phyloP scores from a whole-genome alignment of 2,888 invertebrate species.

The Drosophila monieri region DNA sequence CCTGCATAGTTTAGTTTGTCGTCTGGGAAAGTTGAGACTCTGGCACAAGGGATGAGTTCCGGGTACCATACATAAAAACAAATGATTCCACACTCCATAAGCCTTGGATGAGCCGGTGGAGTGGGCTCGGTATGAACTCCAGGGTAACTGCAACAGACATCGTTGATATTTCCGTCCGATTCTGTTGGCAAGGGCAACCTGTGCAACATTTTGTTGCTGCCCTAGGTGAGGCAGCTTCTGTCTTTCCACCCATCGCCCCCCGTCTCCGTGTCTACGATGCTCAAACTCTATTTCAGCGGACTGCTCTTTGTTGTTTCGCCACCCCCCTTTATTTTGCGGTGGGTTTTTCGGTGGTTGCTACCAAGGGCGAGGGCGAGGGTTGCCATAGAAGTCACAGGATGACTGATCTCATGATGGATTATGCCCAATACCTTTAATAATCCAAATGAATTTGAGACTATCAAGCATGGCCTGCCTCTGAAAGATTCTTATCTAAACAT shows the following conservation, averaged over 20 bases:
- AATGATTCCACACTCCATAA: slow-evolving; percentile 70
- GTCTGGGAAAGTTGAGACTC: slow-evolving; percentile 29
- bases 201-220: slow-evolving; percentile 62
- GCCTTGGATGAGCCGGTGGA: background rate
- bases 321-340: slow-evolving; percentile 49
- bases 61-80: slow-evolving; percentile 59
- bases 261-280: slow-evolving; percentile 36
- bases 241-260: slow-evolving; percentile 13
- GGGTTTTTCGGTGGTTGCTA: slow-evolving; percentile 69
- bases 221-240: slow-evolving; percentile 55
- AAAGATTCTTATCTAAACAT: background rate
- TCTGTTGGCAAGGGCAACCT: slow-evolving; percentile 71
- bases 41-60: slow-evolving; percentile 27
- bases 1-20: slow-evolving; percentile 42
- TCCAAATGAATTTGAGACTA: slow-evolving; percentile 20
- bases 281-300: slow-evolving; percentile 50
- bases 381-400: slow-evolving; percentile 38
- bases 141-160: slow-evolving; percentile 67
- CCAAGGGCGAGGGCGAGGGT: slow-evolving; percentile 52
- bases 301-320: slow-evolving; percentile 46
- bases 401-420: slow-evolving; percentile 58
- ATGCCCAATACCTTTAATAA: slow-evolving; percentile 17
- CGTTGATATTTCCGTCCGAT: slow-evolving; percentile 49
- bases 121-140: slow-evolving; percentile 14
- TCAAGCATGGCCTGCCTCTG: background rate